Evolutionary conservation across 1,140 invertebrate species (phyloP), one percentile per base, ranked within the genome.

Genomic region (Pogonus chalceus): DNA sequence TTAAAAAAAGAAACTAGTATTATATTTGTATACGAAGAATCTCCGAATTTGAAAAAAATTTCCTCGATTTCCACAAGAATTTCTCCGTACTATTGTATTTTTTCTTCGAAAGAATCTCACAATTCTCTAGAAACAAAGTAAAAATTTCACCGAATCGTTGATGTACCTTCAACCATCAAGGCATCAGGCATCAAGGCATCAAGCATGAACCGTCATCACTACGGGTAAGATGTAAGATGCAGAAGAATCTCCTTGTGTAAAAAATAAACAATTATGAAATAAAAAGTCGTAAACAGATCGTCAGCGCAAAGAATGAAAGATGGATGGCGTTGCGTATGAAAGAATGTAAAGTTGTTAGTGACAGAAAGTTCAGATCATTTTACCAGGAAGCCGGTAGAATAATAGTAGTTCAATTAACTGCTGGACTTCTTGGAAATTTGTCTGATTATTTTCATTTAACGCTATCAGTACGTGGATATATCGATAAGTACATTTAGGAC

Each of bases 361-460:
- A 10, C 37, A 4, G 37, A 43, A 43, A 43, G 37, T 43, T 43
- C 37, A 43, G 18, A 43, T 43, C 37, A 43, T 43, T 43, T 43
- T 43, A 43, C 37, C 37, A 18, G 18, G 37, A 43, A 43, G 18
- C 37, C 18, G 18, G 37, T 7, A 43, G 37, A 3, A 43, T 43
- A 43, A 43, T 10, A 10, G 37, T 16, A 7, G 37, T 43, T 43
- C 37, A 43, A 43, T 43, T 43, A 43, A 4, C 7, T 4, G 37
- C 7, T 10, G 37, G 7, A 4, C 3, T 43, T 43, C 37, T 18
- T 18, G 18, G 37, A 43, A 43, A 10, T 18, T 18, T 16, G 37
- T 43, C 9, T 9, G 9, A 12, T 43, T 43, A 43, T 43, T 43
- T 43, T 43, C 18, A 43, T 43, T 43, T 43, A 43, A 43, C 18